Base-by-base conservation (phyloP, 2,113 vertebrate species). In the Diphyllodes magnificus region DNA sequence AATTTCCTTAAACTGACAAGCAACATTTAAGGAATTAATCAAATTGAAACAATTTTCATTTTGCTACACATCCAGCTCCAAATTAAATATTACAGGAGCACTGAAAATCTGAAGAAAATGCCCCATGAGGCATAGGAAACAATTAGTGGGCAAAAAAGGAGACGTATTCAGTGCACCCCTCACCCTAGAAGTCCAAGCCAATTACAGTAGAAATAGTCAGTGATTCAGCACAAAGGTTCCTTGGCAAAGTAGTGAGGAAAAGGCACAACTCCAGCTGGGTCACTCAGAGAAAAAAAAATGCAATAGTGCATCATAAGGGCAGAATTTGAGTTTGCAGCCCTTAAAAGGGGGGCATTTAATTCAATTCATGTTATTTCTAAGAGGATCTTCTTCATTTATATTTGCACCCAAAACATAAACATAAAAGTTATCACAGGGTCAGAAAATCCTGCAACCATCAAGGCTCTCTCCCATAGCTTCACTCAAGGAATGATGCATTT, bases 221-320 rank as follows among this genome's bases (percentile, higher is more conserved):
- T 88, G 93, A 96, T 95, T 95, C 96, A 95, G 94, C 91, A 96
- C 93, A 97, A 95, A 94, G 85, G 90, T 89, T 96, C 82, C 93
- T 95, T 97, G 96, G 96, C 96, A 95, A 87, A 72, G 63, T 63
- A 91, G 70, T n/a, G 71, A 96, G 75, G 86, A 93, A 96, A 95
- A 94, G 95, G 96, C 94, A 94, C 85, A 50, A 73, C 66, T 95
- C 96, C 95, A 97, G 93, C 95, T 97, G 90, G 95, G 96, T 95
- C 94, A 95, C 87, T 91, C 59, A 72, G 66, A 82, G 81, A 86
- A 97, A 93, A 88, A 71, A 95, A 95, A 95, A 90, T 15, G 68
- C 92, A 92, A 51, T 63, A 88, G 79, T 92, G 82, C 91, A 95
- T 90, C 93, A 80, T 80, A 94, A 95, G 87, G 78, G 75, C 82